These are phyloP conservation scores for Rhynchotus rufescens DNA, from an alignment of 2,797 vertebrate species.

Conservation along the genomic window DNA sequence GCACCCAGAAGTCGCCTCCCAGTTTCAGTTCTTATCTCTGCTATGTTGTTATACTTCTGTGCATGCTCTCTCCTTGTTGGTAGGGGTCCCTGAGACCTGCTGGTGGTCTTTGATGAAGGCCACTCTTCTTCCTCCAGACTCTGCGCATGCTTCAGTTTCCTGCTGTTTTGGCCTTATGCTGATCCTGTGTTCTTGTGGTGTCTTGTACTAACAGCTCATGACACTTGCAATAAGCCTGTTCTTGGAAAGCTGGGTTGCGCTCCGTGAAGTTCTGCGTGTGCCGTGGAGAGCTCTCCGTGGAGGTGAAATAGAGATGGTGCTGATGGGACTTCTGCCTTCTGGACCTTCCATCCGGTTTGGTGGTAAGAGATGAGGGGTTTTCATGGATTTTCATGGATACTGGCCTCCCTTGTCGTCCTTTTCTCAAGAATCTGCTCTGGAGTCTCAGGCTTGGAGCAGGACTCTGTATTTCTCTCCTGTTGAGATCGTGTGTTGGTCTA, in stretches of 20 bases:
- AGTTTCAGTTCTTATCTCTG: too few relatives aligned
- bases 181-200: too few relatives aligned
- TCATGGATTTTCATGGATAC: slow-evolving; percentile 29
- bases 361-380: not conserved
- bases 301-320: not conserved
- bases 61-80: too few relatives aligned
- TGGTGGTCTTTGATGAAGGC: too few relatives aligned
- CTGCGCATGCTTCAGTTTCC: too few relatives aligned
- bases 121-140: too few relatives aligned
- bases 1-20: too few relatives aligned
- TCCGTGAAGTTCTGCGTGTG: rapidly evolving
- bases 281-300: not conserved
- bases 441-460: slow-evolving; percentile 16
- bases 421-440: slow-evolving; percentile 22
- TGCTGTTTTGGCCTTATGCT: too few relatives aligned
- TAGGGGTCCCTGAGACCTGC: too few relatives aligned
- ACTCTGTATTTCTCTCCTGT: not conserved
- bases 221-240: too few relatives aligned
- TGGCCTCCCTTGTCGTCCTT: not conserved
- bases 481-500: not conserved
- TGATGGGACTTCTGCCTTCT: not conserved
- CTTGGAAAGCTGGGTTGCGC: rapidly evolving
- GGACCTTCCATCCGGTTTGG: not conserved
- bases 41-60: too few relatives aligned
- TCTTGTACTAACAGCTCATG: too few relatives aligned